phyloP scores from a whole-genome alignment of 2,113 vertebrate species.

The Gadus chalcogrammus region DNA sequence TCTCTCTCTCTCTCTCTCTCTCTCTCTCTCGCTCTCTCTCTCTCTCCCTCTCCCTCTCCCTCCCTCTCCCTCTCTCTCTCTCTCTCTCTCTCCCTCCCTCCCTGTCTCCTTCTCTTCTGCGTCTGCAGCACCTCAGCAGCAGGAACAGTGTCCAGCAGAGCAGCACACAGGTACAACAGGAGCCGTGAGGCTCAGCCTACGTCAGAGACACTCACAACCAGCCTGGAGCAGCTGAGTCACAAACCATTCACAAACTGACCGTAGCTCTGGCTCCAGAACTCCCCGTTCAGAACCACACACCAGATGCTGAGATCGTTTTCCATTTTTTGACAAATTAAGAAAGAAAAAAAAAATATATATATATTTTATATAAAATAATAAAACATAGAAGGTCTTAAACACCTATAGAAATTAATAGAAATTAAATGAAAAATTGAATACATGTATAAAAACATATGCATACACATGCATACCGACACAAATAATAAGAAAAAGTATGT shows the following conservation, averaged over 20 bases:
- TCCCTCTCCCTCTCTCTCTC: neutral
- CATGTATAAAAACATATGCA: neutral
- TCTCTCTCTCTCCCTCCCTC: conserved; percentile 18
- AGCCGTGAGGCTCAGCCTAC: conserved; percentile 81
- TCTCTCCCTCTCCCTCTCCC: too few relatives aligned
- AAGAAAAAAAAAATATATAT: neutral
- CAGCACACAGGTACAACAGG: conserved; percentile 83
- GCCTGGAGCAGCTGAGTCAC: too few relatives aligned
- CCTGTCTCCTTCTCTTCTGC: neutral
- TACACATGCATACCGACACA: neutral
- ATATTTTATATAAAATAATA: neutral
- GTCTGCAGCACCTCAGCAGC: conserved; percentile 89
- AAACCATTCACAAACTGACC: too few relatives aligned
- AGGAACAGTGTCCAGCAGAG: conserved; percentile 95
- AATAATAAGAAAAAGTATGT: neutral
- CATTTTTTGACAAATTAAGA: neutral
- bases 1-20: neutral
- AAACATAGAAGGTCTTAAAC: too few relatives aligned
- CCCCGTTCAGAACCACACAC: too few relatives aligned
- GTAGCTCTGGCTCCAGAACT: too few relatives aligned
- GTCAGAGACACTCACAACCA: conserved; percentile 77
- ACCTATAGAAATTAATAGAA: too few relatives aligned
- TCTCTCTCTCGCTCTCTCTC: too few relatives aligned
- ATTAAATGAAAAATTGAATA: neutral
- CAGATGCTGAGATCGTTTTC: too few relatives aligned